Conservation (phyloP, 2,113 vertebrate species). For the Emydura subglobosa region DNA sequence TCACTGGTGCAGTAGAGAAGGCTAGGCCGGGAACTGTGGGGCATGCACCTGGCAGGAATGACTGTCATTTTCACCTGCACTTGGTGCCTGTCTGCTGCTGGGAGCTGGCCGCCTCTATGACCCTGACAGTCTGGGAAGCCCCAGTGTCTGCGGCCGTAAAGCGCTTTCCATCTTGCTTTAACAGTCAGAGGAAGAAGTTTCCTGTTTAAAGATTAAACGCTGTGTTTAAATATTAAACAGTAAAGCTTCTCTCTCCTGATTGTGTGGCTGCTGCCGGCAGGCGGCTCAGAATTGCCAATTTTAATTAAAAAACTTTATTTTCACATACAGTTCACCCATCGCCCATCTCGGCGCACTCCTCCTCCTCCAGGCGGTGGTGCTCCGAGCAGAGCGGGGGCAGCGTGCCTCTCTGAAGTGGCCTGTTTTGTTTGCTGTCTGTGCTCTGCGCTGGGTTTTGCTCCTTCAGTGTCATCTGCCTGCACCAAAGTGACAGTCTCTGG, state of each 20-base stretch:
- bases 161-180: slow-evolving; percentile 53
- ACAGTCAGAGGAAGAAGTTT: slow-evolving; percentile 79
- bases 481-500: slow-evolving; percentile 20
- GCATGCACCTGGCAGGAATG: background rate
- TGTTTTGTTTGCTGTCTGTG: slow-evolving; percentile 23
- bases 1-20: background rate
- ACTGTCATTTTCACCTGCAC: background rate
- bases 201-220: slow-evolving; percentile 81
- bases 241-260: slow-evolving; percentile 74
- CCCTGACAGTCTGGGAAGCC: background rate
- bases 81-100: background rate
- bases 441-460: background rate
- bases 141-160: background rate
- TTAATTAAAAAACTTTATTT: slow-evolving; percentile 80
- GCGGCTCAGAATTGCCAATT: slow-evolving; percentile 76
- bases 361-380: background rate
- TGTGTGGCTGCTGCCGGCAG: slow-evolving; percentile 74
- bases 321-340: slow-evolving; percentile 21
- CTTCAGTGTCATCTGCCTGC: slow-evolving; percentile 14
- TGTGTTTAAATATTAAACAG: slow-evolving; percentile 80
- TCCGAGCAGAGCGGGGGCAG: background rate
- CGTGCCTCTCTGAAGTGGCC: slow-evolving; percentile 7
- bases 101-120: background rate
- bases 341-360: slow-evolving; percentile 28
- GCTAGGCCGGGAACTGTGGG: background rate